Evolutionary conservation across 2,888 invertebrate species (phyloP).

Genomic region (Harpalus rubripes): DNA sequence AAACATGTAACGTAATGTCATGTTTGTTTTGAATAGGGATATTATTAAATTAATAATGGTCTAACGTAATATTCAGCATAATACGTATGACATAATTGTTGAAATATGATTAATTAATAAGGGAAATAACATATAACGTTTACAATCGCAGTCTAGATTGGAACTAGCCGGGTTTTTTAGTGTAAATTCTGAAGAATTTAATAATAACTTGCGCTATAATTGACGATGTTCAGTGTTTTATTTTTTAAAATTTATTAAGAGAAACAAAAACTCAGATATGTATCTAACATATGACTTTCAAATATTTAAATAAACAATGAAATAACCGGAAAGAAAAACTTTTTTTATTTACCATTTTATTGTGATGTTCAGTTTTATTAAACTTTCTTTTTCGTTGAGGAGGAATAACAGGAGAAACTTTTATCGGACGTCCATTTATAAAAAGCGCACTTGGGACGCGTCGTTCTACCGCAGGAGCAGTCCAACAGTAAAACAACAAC

Average conservation of each 20-base stretch:
- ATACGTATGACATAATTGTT: too few relatives aligned
- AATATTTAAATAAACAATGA: conserved; percentile 10
- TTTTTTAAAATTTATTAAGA: not conserved
- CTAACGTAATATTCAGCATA: too few relatives aligned
- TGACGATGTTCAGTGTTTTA: too few relatives aligned
- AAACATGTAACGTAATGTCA: too few relatives aligned
- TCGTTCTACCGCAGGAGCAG: conserved; percentile 40
- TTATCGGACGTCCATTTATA: conserved; percentile 51
- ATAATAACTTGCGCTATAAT: too few relatives aligned
- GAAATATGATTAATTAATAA: too few relatives aligned
- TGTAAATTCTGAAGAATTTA: too few relatives aligned
- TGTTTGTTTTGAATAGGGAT: too few relatives aligned
- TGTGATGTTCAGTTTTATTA: conserved; percentile 31
- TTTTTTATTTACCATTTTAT: conserved; percentile 29
- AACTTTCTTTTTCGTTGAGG: conserved; percentile 14
- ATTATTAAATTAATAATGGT: too few relatives aligned
- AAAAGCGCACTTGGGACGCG: conserved; percentile 28
- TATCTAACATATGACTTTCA: not conserved
- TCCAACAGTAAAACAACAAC: conserved; percentile 37
- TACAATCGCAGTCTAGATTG: too few relatives aligned
- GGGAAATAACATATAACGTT: too few relatives aligned
- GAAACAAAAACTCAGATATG: not conserved
- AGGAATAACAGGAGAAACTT: conserved; percentile 38
- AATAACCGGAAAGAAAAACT: conserved; percentile 1
- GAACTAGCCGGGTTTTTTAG: too few relatives aligned